Conservation (phyloP, 2,113 vertebrate genomes). For the Gnathonemus longibarbis region DNA sequence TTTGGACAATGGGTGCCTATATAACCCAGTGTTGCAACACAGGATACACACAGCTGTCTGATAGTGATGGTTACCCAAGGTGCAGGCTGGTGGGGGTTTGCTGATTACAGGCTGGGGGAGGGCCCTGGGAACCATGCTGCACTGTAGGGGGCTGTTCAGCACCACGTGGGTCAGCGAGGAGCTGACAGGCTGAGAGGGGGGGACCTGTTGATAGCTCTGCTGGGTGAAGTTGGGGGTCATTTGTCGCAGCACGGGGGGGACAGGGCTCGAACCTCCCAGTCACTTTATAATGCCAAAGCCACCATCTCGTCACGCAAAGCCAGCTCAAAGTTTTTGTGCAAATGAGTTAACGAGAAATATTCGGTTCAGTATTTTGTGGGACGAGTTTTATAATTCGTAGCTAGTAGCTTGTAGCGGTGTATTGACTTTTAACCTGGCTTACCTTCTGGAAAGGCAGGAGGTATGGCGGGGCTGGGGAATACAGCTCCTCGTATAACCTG, state of each 20-base stretch:
- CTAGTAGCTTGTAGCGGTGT: not conserved
- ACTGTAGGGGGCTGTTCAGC: conserved; percentile 67
- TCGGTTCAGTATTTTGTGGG: not conserved
- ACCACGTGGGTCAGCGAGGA: conserved; percentile 73
- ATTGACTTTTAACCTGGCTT: conserved; percentile 27
- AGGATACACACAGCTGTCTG: not conserved
- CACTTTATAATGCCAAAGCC: not conserved
- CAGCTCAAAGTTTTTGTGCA: not conserved
- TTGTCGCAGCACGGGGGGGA: conserved; percentile 91
- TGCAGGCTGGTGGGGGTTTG: conserved; percentile 64
- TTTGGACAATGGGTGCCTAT: not conserved
- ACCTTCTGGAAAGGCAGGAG: conserved; percentile 97
- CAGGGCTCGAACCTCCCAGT: not conserved
- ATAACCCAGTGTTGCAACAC: not conserved
- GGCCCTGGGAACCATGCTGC: conserved; percentile 67
- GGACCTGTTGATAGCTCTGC: conserved; percentile 79
- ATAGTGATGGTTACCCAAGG: conserved; percentile 59
- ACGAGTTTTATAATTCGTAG: not conserved
- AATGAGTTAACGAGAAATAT: not conserved
- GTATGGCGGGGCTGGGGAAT: conserved; percentile 91
- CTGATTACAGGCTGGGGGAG: conserved; percentile 75
- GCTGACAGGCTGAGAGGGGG: conserved; percentile 54
- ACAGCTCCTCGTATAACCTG: conserved; percentile 78
- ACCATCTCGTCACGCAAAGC: not conserved
- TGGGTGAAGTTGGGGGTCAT: conserved; percentile 87